These are phyloP conservation scores for Chrysotoxum bicinctum DNA, from an alignment of 2,888 invertebrate genomes.

Conservation along the genomic window DNA sequence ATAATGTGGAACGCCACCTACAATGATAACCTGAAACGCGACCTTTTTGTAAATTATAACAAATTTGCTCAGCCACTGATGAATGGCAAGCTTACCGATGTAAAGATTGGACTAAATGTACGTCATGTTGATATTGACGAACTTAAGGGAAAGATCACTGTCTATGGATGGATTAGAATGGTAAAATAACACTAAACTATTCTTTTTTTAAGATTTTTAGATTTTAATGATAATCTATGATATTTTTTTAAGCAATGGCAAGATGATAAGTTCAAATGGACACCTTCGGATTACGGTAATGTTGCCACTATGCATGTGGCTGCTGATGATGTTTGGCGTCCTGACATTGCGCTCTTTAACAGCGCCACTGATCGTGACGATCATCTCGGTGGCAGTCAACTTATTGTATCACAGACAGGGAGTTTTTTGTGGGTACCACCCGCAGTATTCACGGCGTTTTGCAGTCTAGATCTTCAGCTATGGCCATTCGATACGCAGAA, in stretches of 20 bases:
- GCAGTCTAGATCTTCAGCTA: conserved; percentile 85
- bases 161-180: conserved; percentile 85
- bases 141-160: conserved; percentile 84
- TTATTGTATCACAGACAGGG: conserved; percentile 51
- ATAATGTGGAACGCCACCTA: conserved; percentile 44
- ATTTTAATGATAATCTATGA: background rate
- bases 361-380: conserved; percentile 84
- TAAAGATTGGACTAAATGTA: conserved; percentile 83
- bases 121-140: conserved; percentile 87
- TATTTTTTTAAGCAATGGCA: conserved; percentile 87
- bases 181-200: conserved; percentile 81
- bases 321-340: conserved; percentile 89
- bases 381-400: conserved; percentile 12
- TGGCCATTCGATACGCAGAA: conserved; percentile 91
- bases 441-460: conserved; percentile 82
- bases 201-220: background rate
- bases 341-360: conserved; percentile 88
- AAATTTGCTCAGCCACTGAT: conserved; percentile 78
- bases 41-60: conserved; percentile 83
- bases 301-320: conserved; percentile 84
- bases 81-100: conserved; percentile 76
- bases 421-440: conserved; percentile 86
- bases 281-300: conserved; percentile 85
- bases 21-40: conserved; percentile 46
- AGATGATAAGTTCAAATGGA: conserved; percentile 88